Conservation (phyloP, 2,113 vertebrate genomes). For the Melanerpes aurifrons region DNA sequence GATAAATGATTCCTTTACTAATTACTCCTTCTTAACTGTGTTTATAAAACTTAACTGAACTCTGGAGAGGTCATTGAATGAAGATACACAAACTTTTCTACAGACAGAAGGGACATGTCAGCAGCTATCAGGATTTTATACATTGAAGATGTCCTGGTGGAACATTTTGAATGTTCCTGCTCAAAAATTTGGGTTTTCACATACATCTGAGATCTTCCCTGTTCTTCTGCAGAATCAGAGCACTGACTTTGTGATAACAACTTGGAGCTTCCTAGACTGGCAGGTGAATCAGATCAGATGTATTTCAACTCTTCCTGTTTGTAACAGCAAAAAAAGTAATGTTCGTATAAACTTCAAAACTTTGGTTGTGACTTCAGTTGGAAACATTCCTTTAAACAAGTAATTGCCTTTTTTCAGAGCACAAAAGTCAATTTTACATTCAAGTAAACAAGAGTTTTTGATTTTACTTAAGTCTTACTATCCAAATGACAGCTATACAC, state of each 20-base stretch:
- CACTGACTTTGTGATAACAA: background rate
- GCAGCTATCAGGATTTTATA: background rate
- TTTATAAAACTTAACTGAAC: background rate
- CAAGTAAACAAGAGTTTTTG: background rate
- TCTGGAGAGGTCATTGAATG: background rate
- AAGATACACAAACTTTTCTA: background rate
- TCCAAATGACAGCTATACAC: background rate
- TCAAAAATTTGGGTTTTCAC: background rate
- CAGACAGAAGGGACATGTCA: background rate
- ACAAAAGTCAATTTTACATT: background rate
- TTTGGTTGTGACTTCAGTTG: background rate
- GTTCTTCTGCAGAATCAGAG: background rate
- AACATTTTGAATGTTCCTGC: background rate
- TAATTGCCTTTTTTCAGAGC: background rate
- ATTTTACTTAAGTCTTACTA: background rate
- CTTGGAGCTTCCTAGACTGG: background rate
- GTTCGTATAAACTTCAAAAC: background rate
- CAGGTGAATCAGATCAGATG: background rate
- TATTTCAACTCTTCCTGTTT: background rate
- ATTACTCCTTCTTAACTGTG: background rate
- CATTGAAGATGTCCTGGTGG: background rate
- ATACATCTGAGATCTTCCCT: background rate
- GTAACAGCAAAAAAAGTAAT: background rate
- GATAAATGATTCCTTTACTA: background rate
- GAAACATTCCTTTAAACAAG: background rate